Conservation (phyloP, 2,113 vertebrate species). For the Seriola aureovittata region DNA sequence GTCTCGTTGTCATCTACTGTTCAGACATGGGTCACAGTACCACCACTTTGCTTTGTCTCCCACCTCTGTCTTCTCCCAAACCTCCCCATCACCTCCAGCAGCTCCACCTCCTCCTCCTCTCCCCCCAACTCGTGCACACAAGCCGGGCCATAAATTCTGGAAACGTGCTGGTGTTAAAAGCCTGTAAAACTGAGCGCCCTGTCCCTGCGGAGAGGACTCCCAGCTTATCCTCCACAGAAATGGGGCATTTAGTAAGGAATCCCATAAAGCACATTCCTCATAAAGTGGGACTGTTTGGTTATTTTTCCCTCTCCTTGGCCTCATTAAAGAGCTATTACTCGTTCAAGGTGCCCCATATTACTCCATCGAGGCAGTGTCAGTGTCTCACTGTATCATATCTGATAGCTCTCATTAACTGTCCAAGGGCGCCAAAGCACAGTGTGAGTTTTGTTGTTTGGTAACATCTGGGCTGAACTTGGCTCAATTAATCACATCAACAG, state of each 20-base stretch:
- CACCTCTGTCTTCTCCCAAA: conserved; percentile 1
- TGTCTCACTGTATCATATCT: conserved; percentile 54
- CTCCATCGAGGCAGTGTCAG: conserved; percentile 40
- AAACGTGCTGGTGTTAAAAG: conserved; percentile 76
- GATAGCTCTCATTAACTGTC: conserved; percentile 44
- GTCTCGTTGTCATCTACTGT: conserved; percentile 50
- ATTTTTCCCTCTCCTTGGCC: conserved; percentile 76
- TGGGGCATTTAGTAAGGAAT: conserved; percentile 73
- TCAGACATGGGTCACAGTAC: conserved; percentile 34
- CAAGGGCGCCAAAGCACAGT: not conserved
- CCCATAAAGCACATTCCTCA: conserved; percentile 77
- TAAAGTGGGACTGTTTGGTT: conserved; percentile 77
- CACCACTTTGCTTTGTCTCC: conserved; percentile 9
- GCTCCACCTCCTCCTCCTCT: not conserved
- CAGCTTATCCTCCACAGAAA: conserved; percentile 51
- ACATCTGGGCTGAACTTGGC: conserved; percentile 33
- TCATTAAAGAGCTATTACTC: conserved; percentile 76
- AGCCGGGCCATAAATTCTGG: conserved; percentile 73
- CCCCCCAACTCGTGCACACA: conserved; percentile 55
- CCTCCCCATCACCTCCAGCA: not conserved
- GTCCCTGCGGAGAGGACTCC: conserved; percentile 60
- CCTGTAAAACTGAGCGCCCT: conserved; percentile 69
- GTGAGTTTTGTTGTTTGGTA: conserved; percentile 22
- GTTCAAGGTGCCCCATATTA: conserved; percentile 79
- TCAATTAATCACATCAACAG: conserved; percentile 10